Conservation (phyloP, 2,888 invertebrate species). For the Prosapia bicincta region DNA sequence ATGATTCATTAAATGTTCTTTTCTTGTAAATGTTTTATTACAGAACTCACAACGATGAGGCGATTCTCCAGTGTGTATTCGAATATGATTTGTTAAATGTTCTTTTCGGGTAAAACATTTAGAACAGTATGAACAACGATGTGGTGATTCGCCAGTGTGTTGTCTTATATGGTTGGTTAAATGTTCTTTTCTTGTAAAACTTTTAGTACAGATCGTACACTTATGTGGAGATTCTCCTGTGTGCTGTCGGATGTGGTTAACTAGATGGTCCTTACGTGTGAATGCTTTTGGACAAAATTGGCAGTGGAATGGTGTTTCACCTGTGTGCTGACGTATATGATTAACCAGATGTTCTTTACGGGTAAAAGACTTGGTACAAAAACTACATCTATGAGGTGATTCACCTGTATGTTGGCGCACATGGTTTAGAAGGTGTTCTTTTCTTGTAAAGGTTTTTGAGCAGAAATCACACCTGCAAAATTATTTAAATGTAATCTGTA, state of each 20-base stretch:
- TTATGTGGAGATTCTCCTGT: constrained; percentile 85
- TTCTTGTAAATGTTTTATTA: constrained; percentile 73
- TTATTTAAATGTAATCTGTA: no score
- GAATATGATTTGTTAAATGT: constrained; percentile 57
- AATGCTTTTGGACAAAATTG: constrained; percentile 73
- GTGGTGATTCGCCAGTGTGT: constrained; percentile 61
- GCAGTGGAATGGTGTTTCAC: constrained; percentile 73
- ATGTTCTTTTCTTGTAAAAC: constrained; percentile 42
- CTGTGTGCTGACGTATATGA: constrained; percentile 78
- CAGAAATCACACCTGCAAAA: constrained; percentile 27
- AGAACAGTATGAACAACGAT: constrained; percentile 72
- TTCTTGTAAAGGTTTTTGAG: constrained; percentile 78
- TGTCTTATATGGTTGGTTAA: constrained; percentile 43
- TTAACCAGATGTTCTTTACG: constrained; percentile 82
- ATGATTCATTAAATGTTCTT: constrained; percentile 68
- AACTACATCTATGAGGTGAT: constrained; percentile 60
- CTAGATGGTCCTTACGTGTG: constrained; percentile 83
- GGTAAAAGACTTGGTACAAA: constrained; percentile 83
- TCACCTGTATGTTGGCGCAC: constrained; percentile 73
- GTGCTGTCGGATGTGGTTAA: constrained; percentile 84
- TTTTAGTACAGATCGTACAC: constrained; percentile 76
- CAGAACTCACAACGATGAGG: constrained; percentile 77
- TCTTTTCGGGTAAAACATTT: constrained; percentile 43
- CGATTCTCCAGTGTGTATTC: constrained; percentile 69
- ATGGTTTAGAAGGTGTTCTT: constrained; percentile 83